These are phyloP conservation scores for Stichodactyla helianthus DNA, from an alignment of 64 coral and sea anemone species.

Conservation along the genomic window DNA sequence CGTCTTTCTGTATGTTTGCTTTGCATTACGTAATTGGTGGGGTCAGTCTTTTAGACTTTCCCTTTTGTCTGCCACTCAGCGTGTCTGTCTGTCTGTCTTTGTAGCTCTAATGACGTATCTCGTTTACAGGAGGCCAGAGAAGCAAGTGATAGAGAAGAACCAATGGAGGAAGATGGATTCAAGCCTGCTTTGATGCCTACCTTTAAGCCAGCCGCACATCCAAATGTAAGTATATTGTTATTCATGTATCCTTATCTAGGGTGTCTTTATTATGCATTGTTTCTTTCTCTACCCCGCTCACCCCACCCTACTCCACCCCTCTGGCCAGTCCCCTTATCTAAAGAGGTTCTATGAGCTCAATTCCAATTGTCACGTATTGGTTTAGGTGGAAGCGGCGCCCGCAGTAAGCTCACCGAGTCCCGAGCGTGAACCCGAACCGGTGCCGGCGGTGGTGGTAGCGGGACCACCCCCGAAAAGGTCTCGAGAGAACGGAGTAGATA, in stretches of 20 bases:
- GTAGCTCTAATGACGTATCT: background rate
- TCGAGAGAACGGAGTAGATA: constrained; percentile 78
- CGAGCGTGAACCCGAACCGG: constrained; percentile 47
- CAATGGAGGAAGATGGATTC: constrained; percentile 36
- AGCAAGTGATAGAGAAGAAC: constrained; percentile 44
- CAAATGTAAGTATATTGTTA: background rate
- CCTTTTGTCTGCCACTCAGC: background rate
- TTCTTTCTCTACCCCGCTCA: too few relatives aligned
- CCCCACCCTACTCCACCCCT: too few relatives aligned
- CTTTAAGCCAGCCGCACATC: constrained; percentile 64
- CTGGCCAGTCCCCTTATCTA: too few relatives aligned
- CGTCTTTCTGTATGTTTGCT: background rate
- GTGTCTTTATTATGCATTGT: too few relatives aligned
- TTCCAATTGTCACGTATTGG: background rate
- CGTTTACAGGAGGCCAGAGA: constrained; percentile 22
- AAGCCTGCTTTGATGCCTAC: constrained; percentile 84
- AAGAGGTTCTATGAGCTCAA: too few relatives aligned
- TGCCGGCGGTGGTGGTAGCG: background rate
- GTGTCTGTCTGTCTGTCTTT: background rate
- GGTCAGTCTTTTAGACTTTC: background rate
- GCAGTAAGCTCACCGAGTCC: constrained; percentile 82
- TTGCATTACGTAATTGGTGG: too few relatives aligned
- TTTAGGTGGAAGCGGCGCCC: constrained; percentile 84
- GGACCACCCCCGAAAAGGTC: constrained; percentile 41
- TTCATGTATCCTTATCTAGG: too few relatives aligned